Evolutionary conservation across 2,797 vertebrate genomes (phyloP), one percentile per base, ranked within the genome.

Genomic region (Craterocephalus amniculus): DNA sequence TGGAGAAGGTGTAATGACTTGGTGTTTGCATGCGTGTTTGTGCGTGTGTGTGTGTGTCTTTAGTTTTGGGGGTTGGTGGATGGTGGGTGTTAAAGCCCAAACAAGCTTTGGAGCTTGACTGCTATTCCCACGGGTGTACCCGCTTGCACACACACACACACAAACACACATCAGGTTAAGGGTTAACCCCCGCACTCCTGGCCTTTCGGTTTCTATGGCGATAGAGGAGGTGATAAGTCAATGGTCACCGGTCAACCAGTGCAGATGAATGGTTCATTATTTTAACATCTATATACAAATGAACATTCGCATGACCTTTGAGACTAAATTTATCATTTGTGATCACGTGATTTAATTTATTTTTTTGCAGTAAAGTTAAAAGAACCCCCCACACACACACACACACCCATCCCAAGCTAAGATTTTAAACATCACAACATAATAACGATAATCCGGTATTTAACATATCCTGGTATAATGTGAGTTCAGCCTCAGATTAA

Each of bases 121-220:
- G 89, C 75, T 60, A 83, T 91, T 91, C 90, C 88, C 88, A 87
- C 48, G 82, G 80, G 90, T 71, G 72, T 58, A 80, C 84, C 85
- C 89, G 75, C 76, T 60, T 24, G 45, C 62, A 79, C 79, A 81
- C 70, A 87, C 69, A 62, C 83, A 79, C 74, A 78, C 48, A 74
- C 38, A 64, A n/a, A n/a, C 45, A 81, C 60, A 69, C 45, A 67
- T 65, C 64, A 81, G 89, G 90, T 89, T 73, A 88, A 77, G 85
- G 92, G 91, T 92, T 87, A 92, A 90, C 83, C 84, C 82, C 88
- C 87, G 83, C 75, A 58, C 55, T 79, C 27, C 52, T 54, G 51
- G 56, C 72, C n/a, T 75, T 67, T 85, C 93, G 93, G 93, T 93
- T 82, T 71, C 80, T 88, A 93, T 94, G 90, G 88, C 88, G 86